A percentile compares a stretch with the other conserved stretches of the same genome.
Conservation (phyloP, 2,888 invertebrate genomes). For the Pachymerium ferrugineum region DNA sequence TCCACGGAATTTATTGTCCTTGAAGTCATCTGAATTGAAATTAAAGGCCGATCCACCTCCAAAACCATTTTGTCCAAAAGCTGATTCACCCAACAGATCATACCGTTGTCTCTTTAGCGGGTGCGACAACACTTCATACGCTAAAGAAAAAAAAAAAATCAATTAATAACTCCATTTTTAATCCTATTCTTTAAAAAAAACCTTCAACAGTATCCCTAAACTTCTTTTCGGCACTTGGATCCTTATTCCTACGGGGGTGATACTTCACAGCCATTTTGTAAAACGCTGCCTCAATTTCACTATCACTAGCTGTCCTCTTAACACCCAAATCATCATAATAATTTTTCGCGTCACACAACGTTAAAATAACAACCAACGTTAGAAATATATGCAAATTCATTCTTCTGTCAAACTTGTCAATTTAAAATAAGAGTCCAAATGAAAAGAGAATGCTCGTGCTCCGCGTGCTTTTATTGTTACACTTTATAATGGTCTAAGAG, state of each 20-base stretch:
- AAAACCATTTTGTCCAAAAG: conserved; percentile 40
- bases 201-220: conserved; percentile 54
- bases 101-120: conserved; percentile 48
- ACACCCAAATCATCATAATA: conserved; percentile 52
- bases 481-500: no score
- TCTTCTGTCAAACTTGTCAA: neutral
- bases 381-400: neutral
- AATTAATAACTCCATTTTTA: neutral
- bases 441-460: no score
- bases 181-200: conserved; percentile 37
- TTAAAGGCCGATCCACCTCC: conserved; percentile 35
- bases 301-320: conserved; percentile 47
- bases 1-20: conserved; percentile 39
- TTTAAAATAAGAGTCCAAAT: neutral
- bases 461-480: no score
- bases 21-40: conserved; percentile 48
- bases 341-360: conserved; percentile 43
- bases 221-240: conserved; percentile 50
- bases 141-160: conserved; percentile 42
- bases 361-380: neutral
- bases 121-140: conserved; percentile 51
- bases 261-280: conserved; percentile 52
- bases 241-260: conserved; percentile 54
- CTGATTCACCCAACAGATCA: conserved; percentile 49
- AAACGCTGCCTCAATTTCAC: conserved; percentile 53